phyloP scores from a whole-genome alignment of 2,113 vertebrate genomes.

The Pteronura brasiliensis region DNA sequence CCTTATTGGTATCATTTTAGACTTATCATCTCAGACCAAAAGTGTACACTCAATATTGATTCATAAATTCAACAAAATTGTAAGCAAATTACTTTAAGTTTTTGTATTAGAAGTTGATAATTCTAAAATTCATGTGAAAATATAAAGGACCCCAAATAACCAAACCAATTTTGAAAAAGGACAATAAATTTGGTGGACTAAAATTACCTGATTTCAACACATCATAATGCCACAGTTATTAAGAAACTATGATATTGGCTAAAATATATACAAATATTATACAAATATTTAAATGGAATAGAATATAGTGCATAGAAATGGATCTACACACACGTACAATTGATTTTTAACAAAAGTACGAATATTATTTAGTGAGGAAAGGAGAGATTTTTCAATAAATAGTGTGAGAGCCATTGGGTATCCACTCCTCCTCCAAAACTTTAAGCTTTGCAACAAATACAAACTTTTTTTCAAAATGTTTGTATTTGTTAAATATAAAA shows the following conservation, averaged over 20 bases:
- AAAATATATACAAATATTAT: not conserved
- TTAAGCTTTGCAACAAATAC: not conserved
- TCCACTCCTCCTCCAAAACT: not conserved
- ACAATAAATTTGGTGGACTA: not conserved
- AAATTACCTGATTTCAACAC: not conserved
- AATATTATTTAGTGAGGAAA: not conserved
- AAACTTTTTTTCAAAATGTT: not conserved
- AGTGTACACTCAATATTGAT: not conserved
- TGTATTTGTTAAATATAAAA: not conserved
- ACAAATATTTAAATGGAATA: not conserved
- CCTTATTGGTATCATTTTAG: not conserved
- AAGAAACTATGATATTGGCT: not conserved
- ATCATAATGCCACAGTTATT: not conserved
- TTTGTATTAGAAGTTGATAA: not conserved
- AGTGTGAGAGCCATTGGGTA: not conserved
- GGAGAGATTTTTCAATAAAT: not conserved
- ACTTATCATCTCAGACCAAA: not conserved
- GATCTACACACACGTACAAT: not conserved
- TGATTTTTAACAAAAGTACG: not conserved
- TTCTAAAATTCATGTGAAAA: not conserved
- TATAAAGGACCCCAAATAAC: not conserved
- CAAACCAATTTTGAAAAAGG: not conserved
- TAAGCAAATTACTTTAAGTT: not conserved
- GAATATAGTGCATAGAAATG: not conserved
- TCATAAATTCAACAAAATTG: not conserved